A percentile compares a stretch with the other conserved stretches of the same genome.
Evolutionary conservation across 1,140 invertebrate species (phyloP).

Genomic region (Solenopsis fugax): DNA sequence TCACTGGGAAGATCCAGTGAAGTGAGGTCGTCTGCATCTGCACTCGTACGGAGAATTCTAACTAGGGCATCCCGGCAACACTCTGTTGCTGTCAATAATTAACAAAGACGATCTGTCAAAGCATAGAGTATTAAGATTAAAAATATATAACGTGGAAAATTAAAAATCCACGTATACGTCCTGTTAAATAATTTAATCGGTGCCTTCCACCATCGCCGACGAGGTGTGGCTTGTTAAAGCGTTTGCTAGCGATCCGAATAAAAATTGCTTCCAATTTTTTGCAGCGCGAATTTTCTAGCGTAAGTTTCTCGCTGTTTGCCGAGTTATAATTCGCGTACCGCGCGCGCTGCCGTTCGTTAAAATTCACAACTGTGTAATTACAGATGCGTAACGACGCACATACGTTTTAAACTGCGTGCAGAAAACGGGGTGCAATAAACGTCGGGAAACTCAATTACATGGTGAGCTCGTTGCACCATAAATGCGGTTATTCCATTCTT

Average conservation of each 20-base stretch:
- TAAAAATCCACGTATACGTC: background rate
- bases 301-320: background rate
- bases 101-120: background rate
- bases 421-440: background rate
- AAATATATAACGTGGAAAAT: background rate
- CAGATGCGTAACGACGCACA: background rate
- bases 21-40: slow-evolving; percentile 1
- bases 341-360: background rate
- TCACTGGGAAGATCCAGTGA: slow-evolving; percentile 9
- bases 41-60: background rate
- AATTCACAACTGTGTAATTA: slow-evolving; percentile 19
- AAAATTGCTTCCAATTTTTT: background rate
- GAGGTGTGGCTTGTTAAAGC: background rate
- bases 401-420: background rate
- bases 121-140: background rate
- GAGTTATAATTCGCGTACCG: background rate
- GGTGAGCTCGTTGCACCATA: background rate
- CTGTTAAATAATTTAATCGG: background rate
- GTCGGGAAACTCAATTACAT: slow-evolving; percentile 13
- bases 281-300: background rate
- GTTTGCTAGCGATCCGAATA: background rate
- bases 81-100: slow-evolving; percentile 18
- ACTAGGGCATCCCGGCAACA: background rate
- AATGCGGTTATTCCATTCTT: slow-evolving; percentile 16
- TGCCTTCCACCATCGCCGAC: background rate